These are phyloP conservation scores for Protula sp. DNA, from an alignment of 2,888 invertebrate genomes.

Conservation along the genomic window DNA sequence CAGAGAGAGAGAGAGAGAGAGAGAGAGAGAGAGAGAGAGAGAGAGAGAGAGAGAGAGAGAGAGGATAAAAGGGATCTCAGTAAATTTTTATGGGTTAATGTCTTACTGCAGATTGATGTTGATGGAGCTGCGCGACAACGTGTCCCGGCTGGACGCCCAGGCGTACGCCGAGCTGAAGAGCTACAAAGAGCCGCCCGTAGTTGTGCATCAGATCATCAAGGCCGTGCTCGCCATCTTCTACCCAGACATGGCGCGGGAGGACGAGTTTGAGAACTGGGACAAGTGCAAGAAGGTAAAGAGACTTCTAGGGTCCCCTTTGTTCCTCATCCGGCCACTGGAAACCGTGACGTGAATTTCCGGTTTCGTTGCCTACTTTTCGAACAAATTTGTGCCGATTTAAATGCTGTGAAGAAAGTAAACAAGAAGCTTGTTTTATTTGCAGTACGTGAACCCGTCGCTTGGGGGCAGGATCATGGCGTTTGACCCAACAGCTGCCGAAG, in stretches of 20 bases:
- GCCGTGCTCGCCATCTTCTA: conserved; percentile 46
- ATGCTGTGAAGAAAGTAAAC: not conserved
- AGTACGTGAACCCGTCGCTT: conserved; percentile 45
- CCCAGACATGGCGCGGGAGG: conserved; percentile 36
- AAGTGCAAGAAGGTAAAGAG: conserved; percentile 26
- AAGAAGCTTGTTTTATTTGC: too few relatives aligned
- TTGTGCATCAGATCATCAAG: conserved; percentile 43
- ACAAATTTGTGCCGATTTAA: not conserved
- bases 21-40: too few relatives aligned
- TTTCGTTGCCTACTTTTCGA: too few relatives aligned
- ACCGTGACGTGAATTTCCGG: not conserved
- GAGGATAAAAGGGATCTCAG: too few relatives aligned
- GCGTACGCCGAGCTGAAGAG: conserved; percentile 50
- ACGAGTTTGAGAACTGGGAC: conserved; percentile 45
- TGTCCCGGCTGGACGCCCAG: conserved; percentile 39
- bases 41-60: too few relatives aligned
- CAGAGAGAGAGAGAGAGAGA: too few relatives aligned
- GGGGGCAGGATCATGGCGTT: conserved; percentile 40
- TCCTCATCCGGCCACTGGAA: too few relatives aligned
- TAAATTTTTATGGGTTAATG: too few relatives aligned
- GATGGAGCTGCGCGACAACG: conserved; percentile 49
- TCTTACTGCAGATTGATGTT: conserved; percentile 52
- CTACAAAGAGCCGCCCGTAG: conserved; percentile 44
- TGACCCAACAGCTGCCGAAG: conserved; percentile 44
- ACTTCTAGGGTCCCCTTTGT: too few relatives aligned